Base-by-base conservation (phyloP, 2,888 invertebrate species). In the Papilio gigon region DNA sequence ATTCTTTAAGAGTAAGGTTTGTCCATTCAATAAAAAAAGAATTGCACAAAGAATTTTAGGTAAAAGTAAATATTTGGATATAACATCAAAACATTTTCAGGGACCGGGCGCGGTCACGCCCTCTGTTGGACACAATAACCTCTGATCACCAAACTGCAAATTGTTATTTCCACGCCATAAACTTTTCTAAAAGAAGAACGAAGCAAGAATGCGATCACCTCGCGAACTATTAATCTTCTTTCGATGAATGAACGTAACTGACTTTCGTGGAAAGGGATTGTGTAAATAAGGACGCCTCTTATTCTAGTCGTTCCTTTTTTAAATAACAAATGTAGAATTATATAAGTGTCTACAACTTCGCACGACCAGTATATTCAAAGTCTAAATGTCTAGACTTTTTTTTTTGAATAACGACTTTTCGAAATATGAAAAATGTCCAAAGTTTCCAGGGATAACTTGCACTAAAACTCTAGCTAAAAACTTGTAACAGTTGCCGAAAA, bases 41-140 rank as follows among this genome's bases (percentile, higher is more conserved):
- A 53, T 60, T n/a, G 20, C 74, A 73, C 72, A 81, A 80, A 84
- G 85, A 83, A 82, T 77, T 80, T 83, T 83, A 81, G 73, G 77
- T 76, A 76, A 80, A 87, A 88, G 89, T 91, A 86, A 91, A 92
- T 92, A 92, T 91, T 92, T 90, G 89, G 91, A 90, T 90, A 80
- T 81, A 76, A 75, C 72, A 80, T 87, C 90, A 90, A 80, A 90
- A 90, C 83, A 90, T 87, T 85, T 82, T 83, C 78, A 76, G 79
- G 79, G 75, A 70, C 70, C 72, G 71, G 71, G 40, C 75, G 76
- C 81, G 85, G 90, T 91, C 90, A 91, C 90, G 91, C 91, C 91
- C 89, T 89, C 87, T 80, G 70, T 33, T 47, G 65, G 65, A 70
- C 76, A 89, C 86, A 89, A 90, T 83, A 75, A 77, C 79, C 80